These are phyloP conservation scores for Theropithecus gelada DNA, from an alignment of 2,113 vertebrate genomes.

Conservation along the genomic window DNA sequence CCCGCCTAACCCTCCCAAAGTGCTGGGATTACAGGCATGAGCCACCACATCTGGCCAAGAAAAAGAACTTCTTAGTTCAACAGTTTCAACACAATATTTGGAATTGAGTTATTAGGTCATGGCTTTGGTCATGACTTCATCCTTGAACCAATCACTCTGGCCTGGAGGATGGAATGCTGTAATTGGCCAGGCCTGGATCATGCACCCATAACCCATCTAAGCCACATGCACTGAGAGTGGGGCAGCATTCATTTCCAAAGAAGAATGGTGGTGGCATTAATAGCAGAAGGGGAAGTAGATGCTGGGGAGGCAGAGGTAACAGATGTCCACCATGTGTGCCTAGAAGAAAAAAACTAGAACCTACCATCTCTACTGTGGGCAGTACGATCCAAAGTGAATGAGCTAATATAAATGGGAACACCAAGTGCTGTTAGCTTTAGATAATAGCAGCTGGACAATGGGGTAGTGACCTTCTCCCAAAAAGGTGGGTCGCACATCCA, in stretches of 20 bases:
- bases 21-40: too few relatives aligned
- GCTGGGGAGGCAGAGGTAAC: background rate
- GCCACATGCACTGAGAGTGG: background rate
- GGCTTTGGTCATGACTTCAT: background rate
- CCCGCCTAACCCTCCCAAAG: too few relatives aligned
- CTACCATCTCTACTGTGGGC: background rate
- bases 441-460: background rate
- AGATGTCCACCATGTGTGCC: background rate
- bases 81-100: background rate
- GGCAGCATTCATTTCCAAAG: background rate
- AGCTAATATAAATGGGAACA: background rate
- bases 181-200: background rate
- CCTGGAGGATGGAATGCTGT: background rate
- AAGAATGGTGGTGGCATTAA: background rate
- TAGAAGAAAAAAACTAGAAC: background rate
- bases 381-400: background rate
- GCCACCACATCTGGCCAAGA: background rate
- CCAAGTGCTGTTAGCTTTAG: background rate
- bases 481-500: background rate
- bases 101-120: background rate
- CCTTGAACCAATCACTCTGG: background rate
- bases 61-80: constrained; percentile 37
- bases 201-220: background rate
- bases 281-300: background rate
- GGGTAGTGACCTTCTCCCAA: background rate